Conservation (phyloP, 1,140 invertebrate species). For the Drosophila dunni region DNA sequence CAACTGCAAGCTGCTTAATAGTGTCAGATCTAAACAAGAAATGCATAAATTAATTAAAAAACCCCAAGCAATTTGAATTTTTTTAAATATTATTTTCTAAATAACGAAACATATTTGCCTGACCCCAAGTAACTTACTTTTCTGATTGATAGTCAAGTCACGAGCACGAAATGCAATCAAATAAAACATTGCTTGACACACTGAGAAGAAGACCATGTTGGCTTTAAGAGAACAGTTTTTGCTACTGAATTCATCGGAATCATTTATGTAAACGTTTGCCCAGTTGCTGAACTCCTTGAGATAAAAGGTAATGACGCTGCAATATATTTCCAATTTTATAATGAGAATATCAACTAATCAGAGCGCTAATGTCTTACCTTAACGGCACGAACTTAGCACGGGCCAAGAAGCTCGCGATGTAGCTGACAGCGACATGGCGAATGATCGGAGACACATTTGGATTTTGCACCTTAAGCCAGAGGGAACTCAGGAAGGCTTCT, state of each 20-base stretch:
- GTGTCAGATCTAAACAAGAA: conserved; percentile 89
- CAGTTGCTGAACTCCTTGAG: conserved; percentile 89
- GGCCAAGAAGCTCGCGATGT: conserved; percentile 91
- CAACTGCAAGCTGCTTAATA: conserved; percentile 92
- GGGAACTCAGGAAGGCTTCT: conserved; percentile 89
- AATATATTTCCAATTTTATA: conserved; percentile 24
- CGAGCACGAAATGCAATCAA: conserved; percentile 94
- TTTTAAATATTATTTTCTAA: too few species aligned
- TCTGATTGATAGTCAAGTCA: conserved; percentile 90
- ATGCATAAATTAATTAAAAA: conserved; percentile 19
- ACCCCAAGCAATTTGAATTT: too few species aligned
- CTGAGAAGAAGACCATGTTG: conserved; percentile 94
- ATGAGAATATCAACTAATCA: neutral
- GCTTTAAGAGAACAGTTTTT: conserved; percentile 86
- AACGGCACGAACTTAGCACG: conserved; percentile 89
- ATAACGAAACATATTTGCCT: too few species aligned
- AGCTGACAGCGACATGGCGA: conserved; percentile 89
- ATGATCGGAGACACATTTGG: conserved; percentile 88
- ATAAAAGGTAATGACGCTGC: conserved; percentile 86
- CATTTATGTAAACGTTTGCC: conserved; percentile 91
- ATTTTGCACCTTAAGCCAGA: conserved; percentile 91
- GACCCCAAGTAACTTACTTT: conserved; percentile 86
- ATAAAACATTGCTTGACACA: conserved; percentile 96
- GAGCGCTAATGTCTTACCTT: conserved; percentile 84
- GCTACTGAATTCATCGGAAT: conserved; percentile 85